Evolutionary conservation across 2,888 invertebrate genomes (phyloP), one percentile per base, ranked within the genome.

Genomic region (Fragum sueziense): DNA sequence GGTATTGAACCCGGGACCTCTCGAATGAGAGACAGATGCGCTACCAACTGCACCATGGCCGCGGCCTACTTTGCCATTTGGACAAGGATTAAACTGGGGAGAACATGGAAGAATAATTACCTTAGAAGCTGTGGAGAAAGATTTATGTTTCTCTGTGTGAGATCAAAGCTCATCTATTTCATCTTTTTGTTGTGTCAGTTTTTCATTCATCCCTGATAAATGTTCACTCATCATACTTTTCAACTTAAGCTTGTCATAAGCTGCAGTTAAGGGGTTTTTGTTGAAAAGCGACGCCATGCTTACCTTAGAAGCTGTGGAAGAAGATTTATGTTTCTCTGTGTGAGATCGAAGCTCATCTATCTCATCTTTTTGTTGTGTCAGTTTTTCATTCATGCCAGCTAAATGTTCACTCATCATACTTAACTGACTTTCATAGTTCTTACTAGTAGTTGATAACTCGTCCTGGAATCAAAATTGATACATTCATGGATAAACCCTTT

Each of bases 331-430:
- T 33, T 77, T 79, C n/a, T 79, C 57, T 9, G 73, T 75, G 74
- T 88, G 89, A 31, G 88, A 76, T 67, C 85, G 88, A 6, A 91
- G 85, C 61, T 88, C 90, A 80, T 96, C 95, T 86, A 97, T 96
- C 91, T 96, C 95, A 93, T 97, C 97, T 91, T 96, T 96, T 91
- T 97, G 97, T 72, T 94, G 93, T 29, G 97, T 95, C 68, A 98
- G 95, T 94, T 97, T 97, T 88, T 98, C 98, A 93, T 96, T 96
- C 94, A 96, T 95, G 70, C 95, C 95, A 25, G 96, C 96, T 88
- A 96, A 94, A 93, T 96, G 96, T 88, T 96, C 96, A 85, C 96
- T 96, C 95, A 96, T 96, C 77, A 95, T 95, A 88, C 95, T 95
- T 72, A 96, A 93, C 91, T 96, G 96, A 41, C 94, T 93, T 91